Percentiles rank a stretch among this genome's conserved stretches.
Evolutionary conservation across 2,888 invertebrate species (phyloP).

Genomic region (Synanthedon vespiformis): DNA sequence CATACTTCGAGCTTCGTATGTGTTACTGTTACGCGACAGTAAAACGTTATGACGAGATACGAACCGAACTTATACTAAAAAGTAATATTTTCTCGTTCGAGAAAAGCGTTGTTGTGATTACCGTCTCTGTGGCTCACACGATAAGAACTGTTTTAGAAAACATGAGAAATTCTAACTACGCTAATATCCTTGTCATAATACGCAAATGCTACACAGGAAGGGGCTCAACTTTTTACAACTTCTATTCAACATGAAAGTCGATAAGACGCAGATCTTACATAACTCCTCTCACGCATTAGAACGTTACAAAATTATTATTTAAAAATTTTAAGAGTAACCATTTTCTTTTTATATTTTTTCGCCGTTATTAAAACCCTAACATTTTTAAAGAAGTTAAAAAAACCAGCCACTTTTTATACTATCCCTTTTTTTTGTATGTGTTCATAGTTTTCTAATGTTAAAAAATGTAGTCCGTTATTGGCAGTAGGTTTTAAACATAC

Average conservation of each 20-base stretch:
- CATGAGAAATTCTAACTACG: conserved; percentile 7
- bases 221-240: conserved; percentile 60
- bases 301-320: background rate
- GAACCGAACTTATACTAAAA: conserved; percentile 37
- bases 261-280: conserved; percentile 33
- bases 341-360: too few relatives aligned
- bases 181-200: conserved; percentile 19
- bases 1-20: conserved; percentile 26
- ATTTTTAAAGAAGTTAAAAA: too few relatives aligned
- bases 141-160: conserved; percentile 9
- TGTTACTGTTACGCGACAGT: conserved; percentile 42
- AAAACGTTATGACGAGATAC: conserved; percentile 61
- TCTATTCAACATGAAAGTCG: conserved; percentile 50
- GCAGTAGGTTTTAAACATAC: too few relatives aligned
- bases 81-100: conserved; percentile 10
- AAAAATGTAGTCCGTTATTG: too few relatives aligned
- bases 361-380: too few relatives aligned
- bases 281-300: background rate
- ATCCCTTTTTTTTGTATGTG: too few relatives aligned
- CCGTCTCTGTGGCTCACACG: conserved; percentile 9
- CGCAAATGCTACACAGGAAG: conserved; percentile 45
- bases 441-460: too few relatives aligned
- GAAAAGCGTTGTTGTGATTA: conserved; percentile 8
- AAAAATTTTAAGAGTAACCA: background rate
- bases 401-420: too few relatives aligned